These are phyloP conservation scores for Calephelis nemesis DNA, from an alignment of 1,140 invertebrate genomes.

Conservation along the genomic window DNA sequence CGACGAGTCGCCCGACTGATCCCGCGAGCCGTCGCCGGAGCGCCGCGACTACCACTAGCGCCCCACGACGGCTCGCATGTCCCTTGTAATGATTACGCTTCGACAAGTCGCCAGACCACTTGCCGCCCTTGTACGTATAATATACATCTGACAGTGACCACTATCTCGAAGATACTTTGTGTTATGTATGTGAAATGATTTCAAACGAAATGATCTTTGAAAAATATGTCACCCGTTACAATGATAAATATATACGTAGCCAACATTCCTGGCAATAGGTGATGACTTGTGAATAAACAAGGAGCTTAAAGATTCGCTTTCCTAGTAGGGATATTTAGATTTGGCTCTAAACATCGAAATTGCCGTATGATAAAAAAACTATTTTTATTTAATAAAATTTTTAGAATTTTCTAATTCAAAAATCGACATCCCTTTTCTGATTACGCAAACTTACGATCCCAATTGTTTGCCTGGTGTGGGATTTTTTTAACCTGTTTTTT, in stretches of 20 bases:
- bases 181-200: background rate
- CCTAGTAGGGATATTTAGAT: constrained; percentile 13
- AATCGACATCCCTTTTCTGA: too few relatives aligned
- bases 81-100: constrained; percentile 32
- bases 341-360: constrained; percentile 9
- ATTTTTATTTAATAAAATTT: background rate
- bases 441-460: too few relatives aligned
- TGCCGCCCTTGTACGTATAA: too few relatives aligned
- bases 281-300: constrained; percentile 16
- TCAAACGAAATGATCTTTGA: constrained; percentile 4
- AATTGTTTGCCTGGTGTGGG: too few relatives aligned
- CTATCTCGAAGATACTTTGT: too few relatives aligned
- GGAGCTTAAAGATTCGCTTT: constrained; percentile 24
- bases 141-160: too few relatives aligned
- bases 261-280: constrained; percentile 8
- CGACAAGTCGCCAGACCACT: constrained; percentile 13
- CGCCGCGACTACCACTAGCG: constrained; percentile 55
- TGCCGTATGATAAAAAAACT: background rate
- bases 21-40: constrained; percentile 74
- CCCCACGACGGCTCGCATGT: constrained; percentile 48
- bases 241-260: constrained; percentile 8
- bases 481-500: too few relatives aligned
- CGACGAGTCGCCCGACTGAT: constrained; percentile 74
- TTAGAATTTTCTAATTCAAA: too few relatives aligned
- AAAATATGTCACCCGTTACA: constrained; percentile 11